Base-by-base conservation (phyloP, 2,113 vertebrate genomes). In the Leptobrachium ailaonicum region DNA sequence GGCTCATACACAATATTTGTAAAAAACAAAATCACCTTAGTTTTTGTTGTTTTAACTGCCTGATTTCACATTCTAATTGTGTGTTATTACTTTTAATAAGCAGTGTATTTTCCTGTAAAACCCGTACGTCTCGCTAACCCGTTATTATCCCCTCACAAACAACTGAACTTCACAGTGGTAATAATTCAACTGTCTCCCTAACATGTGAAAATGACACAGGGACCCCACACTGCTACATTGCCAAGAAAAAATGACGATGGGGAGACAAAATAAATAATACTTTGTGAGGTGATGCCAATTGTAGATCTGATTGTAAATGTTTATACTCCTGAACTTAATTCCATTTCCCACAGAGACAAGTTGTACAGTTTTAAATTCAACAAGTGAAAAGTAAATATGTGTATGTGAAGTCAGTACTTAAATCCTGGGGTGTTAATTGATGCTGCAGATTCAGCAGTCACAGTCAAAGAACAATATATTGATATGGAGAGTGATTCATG, bases 1-100 rank as follows among this genome's bases (percentile, higher is more conserved):
- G 20, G 20, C 20, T 32, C 1, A 32, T 32, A 32, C 20, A 32
- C 20, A 32, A 32, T 32, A 32, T 32, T 32, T 32, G 20, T 32
- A 32, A 32, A 32, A 32, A 32, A 32, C 20, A 32, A 32, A 32
- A 70, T 41, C 7, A 45, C 66, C 66, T 78, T 20, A 63, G 53
- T 41, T 71, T 71, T 67, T 78, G 76, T 78, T 71, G 71, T 41
- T 54, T 63, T 71, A 50, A 5, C 4, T 50, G 47, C 47, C 47
- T 63, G 47, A 78, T 41, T 45, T 32, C 54, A 10, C 67, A 41
- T 47, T 2, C 67, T 78, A 78, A 78, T 78, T 20, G 54, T 40
- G 71, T 78, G 56, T 53, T 63, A 63, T 78, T 77, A 77, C 53
- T 10, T 70, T 77, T 78, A 78, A 13, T 53, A 63, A 20, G 42